A percentile compares a stretch with the other conserved stretches of the same genome.
Evolutionary conservation across 2,113 vertebrate genomes (phyloP).

Genomic region (Campylomormyrus numenius): DNA sequence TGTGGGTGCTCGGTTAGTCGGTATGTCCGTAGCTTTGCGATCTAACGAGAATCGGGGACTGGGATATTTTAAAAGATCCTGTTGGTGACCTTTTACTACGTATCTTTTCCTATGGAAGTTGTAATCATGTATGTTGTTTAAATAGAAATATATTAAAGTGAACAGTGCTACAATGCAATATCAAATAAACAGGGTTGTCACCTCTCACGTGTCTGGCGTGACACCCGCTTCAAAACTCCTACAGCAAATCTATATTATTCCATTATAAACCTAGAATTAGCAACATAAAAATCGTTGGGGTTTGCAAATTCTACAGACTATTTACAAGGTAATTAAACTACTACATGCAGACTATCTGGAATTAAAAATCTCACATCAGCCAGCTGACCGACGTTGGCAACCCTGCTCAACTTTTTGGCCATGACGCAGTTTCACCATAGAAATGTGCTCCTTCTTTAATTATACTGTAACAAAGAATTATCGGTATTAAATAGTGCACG

Average conservation of each 20-base stretch:
- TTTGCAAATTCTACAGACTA: not conserved
- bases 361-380: not conserved
- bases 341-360: not conserved
- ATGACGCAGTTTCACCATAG: not conserved
- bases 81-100: not conserved
- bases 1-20: not conserved
- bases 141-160: not conserved
- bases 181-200: not conserved
- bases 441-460: not conserved
- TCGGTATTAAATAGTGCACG: slow-evolving; percentile 7
- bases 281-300: not conserved
- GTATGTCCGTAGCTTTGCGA: not conserved
- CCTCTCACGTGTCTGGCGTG: not conserved
- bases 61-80: not conserved
- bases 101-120: not conserved
- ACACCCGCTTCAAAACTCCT: not conserved
- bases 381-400: not conserved
- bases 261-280: not conserved
- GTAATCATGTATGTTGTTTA: not conserved
- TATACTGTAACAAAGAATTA: slow-evolving; percentile 1
- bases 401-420: not conserved
- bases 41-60: not conserved
- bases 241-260: not conserved
- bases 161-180: not conserved
- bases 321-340: not conserved